These are phyloP conservation scores for Trididemnum clinides DNA, from an alignment of 23 tunicate genomes.

Conservation along the genomic window DNA sequence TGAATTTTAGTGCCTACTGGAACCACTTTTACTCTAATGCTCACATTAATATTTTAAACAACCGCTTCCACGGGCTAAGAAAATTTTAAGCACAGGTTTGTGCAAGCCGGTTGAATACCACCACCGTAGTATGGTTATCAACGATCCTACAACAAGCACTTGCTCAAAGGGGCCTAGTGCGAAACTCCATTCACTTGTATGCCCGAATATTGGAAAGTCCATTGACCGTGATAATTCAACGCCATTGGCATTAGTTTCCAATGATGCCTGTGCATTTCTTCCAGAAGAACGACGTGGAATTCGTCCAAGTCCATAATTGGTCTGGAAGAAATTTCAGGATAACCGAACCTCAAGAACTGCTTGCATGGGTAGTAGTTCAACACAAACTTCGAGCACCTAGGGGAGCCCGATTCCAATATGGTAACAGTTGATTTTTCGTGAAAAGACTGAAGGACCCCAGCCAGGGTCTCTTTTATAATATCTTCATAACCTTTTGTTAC, in stretches of 20 bases:
- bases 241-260: not conserved
- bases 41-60: too few relatives aligned
- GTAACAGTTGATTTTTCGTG: slow-evolving; percentile 11
- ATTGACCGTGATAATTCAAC: too few relatives aligned
- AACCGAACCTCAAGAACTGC: not conserved
- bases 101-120: too few relatives aligned
- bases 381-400: not conserved
- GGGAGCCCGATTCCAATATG: not conserved
- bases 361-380: not conserved
- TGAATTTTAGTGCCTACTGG: too few relatives aligned
- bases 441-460: slow-evolving; percentile 16
- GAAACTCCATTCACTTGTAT: too few relatives aligned
- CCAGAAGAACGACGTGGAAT: slow-evolving; percentile 13
- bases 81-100: too few relatives aligned
- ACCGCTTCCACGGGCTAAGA: too few relatives aligned
- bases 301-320: not conserved
- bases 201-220: too few relatives aligned
- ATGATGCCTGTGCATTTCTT: slow-evolving; percentile 1
- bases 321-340: not conserved
- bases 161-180: too few relatives aligned
- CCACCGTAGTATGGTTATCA: too few relatives aligned
- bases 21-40: too few relatives aligned
- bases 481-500: slow-evolving; percentile 50
- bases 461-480: not conserved
- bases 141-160: too few relatives aligned